Evolutionary conservation across 2,797 vertebrate species (phyloP).

Genomic region (Pipistrellus pipistrellus): DNA sequence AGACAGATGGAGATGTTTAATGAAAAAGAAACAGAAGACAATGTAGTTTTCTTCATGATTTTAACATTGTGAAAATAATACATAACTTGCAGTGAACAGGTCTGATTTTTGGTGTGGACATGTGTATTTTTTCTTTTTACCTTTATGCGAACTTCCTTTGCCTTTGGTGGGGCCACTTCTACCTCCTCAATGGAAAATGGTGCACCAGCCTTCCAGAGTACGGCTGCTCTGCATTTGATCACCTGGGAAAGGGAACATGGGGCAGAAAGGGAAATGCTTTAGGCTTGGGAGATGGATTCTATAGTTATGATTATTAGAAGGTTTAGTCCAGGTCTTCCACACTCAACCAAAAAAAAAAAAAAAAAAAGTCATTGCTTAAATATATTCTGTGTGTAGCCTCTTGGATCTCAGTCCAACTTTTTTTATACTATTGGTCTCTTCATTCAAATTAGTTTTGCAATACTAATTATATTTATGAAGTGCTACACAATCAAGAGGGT

Average conservation of each 20-base stretch:
- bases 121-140: slow-evolving; percentile 51
- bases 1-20: background rate
- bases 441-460: background rate
- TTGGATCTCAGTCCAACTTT: background rate
- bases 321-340: background rate
- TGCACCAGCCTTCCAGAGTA: slow-evolving; percentile 76
- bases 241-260: slow-evolving; percentile 57
- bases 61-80: background rate
- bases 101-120: background rate
- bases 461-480: background rate
- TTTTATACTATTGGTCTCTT: background rate
- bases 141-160: slow-evolving; percentile 80
- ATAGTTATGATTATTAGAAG: background rate
- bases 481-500: background rate
- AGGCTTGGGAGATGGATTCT: background rate
- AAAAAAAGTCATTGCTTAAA: background rate
- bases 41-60: background rate
- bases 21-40: background rate
- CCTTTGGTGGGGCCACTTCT: slow-evolving; percentile 82
- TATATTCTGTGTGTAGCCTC: background rate
- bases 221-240: slow-evolving; percentile 80
- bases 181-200: slow-evolving; percentile 76
- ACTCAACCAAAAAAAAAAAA: background rate
- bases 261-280: background rate
- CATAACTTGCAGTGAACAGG: background rate